Conservation (phyloP, 2,888 invertebrate genomes). For the Gasteruption jaculator region DNA sequence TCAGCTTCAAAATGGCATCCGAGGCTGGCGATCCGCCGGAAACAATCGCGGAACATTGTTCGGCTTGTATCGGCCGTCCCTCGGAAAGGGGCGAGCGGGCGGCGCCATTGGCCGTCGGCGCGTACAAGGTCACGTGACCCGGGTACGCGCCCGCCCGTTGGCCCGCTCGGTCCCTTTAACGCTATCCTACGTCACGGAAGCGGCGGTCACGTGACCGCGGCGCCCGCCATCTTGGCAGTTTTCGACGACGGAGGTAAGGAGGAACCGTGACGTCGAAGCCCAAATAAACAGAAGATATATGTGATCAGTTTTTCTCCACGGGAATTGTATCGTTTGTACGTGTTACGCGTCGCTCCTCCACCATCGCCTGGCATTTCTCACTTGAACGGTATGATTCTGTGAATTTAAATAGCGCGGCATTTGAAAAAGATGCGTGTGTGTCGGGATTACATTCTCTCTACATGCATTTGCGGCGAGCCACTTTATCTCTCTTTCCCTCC, state of each 20-base stretch:
- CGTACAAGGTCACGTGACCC: slow-evolving; percentile 32
- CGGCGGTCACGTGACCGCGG: slow-evolving; percentile 40
- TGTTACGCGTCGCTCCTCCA: slow-evolving; percentile 1
- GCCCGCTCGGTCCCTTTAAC: slow-evolving; percentile 40
- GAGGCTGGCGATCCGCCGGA: too few relatives aligned
- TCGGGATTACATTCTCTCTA: slow-evolving; percentile 22
- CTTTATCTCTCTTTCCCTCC: too few relatives aligned
- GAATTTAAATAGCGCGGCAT: slow-evolving; percentile 41
- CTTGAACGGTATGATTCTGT: slow-evolving; percentile 36
- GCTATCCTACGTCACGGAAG: slow-evolving; percentile 41
- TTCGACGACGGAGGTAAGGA: slow-evolving; percentile 42
- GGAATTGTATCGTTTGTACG: slow-evolving; percentile 7
- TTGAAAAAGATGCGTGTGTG: slow-evolving; percentile 22
- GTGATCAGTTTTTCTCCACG: slow-evolving; percentile 27
- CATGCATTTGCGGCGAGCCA: too few relatives aligned
- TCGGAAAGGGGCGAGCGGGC: too few relatives aligned
- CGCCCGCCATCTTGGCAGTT: slow-evolving; percentile 43
- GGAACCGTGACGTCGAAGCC: slow-evolving; percentile 41
- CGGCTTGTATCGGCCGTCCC: too few relatives aligned
- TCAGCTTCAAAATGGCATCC: too few relatives aligned
- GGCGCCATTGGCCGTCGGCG: slow-evolving; percentile 32
- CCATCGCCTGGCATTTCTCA: slow-evolving; percentile 3
- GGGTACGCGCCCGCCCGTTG: slow-evolving; percentile 30
- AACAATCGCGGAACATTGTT: too few relatives aligned
- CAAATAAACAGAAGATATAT: slow-evolving; percentile 40